A percentile compares a stretch with the other conserved stretches of the same genome.
Evolutionary conservation across 2,797 vertebrate genomes (phyloP).

Genomic region (Ctenopoma kingsleyae): DNA sequence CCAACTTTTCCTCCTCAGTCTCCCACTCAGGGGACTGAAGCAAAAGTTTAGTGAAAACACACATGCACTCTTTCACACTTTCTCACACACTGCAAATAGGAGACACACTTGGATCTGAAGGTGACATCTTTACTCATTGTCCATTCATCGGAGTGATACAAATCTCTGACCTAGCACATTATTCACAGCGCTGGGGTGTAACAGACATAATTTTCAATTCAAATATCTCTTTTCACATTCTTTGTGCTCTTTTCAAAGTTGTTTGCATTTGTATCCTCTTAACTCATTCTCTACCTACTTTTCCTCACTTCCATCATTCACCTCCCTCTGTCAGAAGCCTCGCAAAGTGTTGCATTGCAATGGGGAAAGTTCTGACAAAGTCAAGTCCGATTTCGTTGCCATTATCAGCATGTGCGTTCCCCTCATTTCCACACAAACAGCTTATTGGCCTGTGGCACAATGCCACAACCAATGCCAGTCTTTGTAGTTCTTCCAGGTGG

Average conservation of each 20-base stretch:
- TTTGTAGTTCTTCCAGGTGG: slow-evolving; percentile 76
- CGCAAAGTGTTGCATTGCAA: not conserved
- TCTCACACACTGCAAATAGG: slow-evolving; percentile 10
- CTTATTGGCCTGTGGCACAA: slow-evolving; percentile 42
- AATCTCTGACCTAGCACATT: not conserved
- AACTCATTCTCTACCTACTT: slow-evolving; percentile 2
- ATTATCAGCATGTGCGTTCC: slow-evolving; percentile 54
- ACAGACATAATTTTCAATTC: slow-evolving; percentile 27
- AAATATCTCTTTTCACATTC: slow-evolving; percentile 9
- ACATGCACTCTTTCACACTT: slow-evolving; percentile 14
- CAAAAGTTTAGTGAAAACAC: slow-evolving; percentile 51
- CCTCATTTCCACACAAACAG: slow-evolving; percentile 68
- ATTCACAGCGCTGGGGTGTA: slow-evolving; percentile 14
- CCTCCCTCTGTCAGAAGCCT: slow-evolving; percentile 13
- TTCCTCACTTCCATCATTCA: slow-evolving; percentile 8
- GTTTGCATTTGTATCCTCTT: slow-evolving; percentile 7
- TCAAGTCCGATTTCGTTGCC: slow-evolving; percentile 34
- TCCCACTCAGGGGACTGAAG: slow-evolving; percentile 40
- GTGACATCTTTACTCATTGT: slow-evolving; percentile 34
- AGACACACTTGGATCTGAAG: slow-evolving; percentile 30
- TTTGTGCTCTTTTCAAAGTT: not conserved
- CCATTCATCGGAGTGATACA: slow-evolving; percentile 31
- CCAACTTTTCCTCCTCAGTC: slow-evolving; percentile 57
- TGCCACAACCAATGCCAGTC: slow-evolving; percentile 64
- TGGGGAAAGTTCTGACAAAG: slow-evolving; percentile 19